These are phyloP conservation scores for Pipistrellus kuhlii DNA, from an alignment of 2,797 vertebrate species.

Conservation along the genomic window DNA sequence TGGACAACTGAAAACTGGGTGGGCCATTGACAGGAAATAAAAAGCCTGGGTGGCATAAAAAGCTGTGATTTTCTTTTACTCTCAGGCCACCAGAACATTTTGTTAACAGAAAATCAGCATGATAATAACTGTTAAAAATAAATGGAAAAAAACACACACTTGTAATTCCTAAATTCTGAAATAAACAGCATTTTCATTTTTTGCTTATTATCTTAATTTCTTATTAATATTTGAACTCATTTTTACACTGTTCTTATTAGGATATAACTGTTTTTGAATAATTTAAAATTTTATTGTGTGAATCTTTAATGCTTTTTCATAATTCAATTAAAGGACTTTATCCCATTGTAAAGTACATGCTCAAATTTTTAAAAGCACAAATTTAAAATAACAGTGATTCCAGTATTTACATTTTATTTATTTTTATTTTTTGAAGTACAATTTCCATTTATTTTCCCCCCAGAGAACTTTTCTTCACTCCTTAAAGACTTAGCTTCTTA, in stretches of 20 bases:
- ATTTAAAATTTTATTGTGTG: constrained; percentile 16
- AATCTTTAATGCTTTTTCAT: constrained; percentile 41
- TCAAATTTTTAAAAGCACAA: constrained; percentile 51
- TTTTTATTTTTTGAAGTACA: too few species aligned
- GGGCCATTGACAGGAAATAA: constrained; percentile 61
- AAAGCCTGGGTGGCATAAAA: constrained; percentile 48
- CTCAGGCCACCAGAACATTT: constrained; percentile 3
- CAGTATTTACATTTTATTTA: constrained; percentile 25
- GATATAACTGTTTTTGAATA: constrained; percentile 30
- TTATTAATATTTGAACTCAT: constrained; percentile 51
- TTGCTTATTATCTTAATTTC: constrained; percentile 42
- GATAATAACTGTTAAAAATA: constrained; percentile 38
- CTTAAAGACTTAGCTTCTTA: too few species aligned
- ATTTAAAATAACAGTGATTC: constrained; percentile 55
- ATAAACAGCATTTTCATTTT: constrained; percentile 32
- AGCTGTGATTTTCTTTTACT: constrained; percentile 61
- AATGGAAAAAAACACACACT: background rate
- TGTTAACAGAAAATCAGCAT: constrained; percentile 66
- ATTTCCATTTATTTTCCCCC: too few species aligned
- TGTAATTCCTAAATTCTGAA: constrained; percentile 56
- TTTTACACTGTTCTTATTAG: constrained; percentile 37
- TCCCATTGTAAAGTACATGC: background rate
- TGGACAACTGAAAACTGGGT: constrained; percentile 60
- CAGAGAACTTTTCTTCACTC: too few species aligned
- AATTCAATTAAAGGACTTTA: constrained; percentile 31